Conservation (phyloP, 2,113 vertebrate genomes). For the Mesitornis unicolor region DNA sequence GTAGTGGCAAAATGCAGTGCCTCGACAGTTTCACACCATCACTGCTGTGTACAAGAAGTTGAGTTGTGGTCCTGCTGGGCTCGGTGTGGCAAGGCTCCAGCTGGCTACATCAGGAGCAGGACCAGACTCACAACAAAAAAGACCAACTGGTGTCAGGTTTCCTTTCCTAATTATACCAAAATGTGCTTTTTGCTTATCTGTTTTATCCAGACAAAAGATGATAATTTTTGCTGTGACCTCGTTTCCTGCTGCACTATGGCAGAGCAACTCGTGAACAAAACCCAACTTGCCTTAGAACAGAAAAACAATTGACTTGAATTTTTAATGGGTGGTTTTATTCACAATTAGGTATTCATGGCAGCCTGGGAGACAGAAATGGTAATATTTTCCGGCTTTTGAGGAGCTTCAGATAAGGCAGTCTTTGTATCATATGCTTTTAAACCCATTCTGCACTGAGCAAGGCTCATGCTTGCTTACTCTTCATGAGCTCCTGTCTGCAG, state of each 20-base stretch:
- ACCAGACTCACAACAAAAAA: background rate
- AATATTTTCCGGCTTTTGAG: constrained; percentile 18
- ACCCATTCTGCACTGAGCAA: background rate
- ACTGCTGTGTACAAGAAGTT: background rate
- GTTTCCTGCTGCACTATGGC: background rate
- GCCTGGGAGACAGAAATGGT: background rate
- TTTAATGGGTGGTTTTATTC: constrained; percentile 25
- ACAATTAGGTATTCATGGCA: constrained; percentile 33
- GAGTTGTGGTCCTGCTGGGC: background rate
- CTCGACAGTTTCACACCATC: background rate
- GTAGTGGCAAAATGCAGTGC: background rate
- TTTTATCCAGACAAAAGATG: background rate
- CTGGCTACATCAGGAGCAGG: background rate
- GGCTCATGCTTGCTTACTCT: background rate
- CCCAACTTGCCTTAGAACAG: background rate
- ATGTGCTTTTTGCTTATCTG: background rate
- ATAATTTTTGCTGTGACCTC: background rate
- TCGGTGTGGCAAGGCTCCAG: background rate
- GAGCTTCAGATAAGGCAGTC: constrained; percentile 2
- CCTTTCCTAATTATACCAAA: background rate
- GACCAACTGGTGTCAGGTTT: background rate
- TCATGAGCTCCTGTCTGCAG: background rate
- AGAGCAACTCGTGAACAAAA: constrained; percentile 4
- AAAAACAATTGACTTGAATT: constrained; percentile 27
- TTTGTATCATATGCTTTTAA: constrained; percentile 1